Evolutionary conservation across 2,113 vertebrate genomes (phyloP).

Genomic region (Nipponia nippon): DNA sequence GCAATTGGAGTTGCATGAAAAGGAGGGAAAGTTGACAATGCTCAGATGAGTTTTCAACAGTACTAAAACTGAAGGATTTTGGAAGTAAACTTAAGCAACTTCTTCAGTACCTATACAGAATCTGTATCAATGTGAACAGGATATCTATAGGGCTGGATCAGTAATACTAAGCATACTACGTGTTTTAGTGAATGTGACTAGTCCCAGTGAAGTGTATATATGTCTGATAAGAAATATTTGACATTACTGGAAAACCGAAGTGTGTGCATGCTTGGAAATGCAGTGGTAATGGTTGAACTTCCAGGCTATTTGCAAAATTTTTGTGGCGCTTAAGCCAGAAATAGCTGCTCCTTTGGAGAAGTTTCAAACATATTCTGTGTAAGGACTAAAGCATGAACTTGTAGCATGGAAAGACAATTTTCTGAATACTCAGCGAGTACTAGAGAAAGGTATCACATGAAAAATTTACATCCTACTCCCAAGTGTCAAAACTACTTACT

Average conservation of each 20-base stretch:
- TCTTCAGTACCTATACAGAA: neutral
- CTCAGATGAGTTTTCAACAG: neutral
- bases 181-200: neutral
- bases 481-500: neutral
- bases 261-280: neutral
- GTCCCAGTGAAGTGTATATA: neutral
- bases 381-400: neutral
- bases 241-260: neutral
- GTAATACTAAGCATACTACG: too few relatives aligned
- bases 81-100: accelerated
- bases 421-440: neutral
- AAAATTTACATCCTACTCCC: neutral
- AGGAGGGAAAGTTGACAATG: neutral
- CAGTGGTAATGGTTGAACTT: neutral
- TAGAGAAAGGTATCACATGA: neutral
- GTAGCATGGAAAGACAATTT: neutral
- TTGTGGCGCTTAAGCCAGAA: neutral
- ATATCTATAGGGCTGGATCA: neutral
- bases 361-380: neutral
- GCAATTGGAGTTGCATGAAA: neutral
- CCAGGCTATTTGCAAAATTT: neutral
- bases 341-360: neutral
- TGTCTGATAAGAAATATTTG: neutral
- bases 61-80: neutral
- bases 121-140: neutral